Evolutionary conservation across 2,797 vertebrate species (phyloP), one percentile per base, ranked within the genome.

Genomic region (Sebastes iracundus): DNA sequence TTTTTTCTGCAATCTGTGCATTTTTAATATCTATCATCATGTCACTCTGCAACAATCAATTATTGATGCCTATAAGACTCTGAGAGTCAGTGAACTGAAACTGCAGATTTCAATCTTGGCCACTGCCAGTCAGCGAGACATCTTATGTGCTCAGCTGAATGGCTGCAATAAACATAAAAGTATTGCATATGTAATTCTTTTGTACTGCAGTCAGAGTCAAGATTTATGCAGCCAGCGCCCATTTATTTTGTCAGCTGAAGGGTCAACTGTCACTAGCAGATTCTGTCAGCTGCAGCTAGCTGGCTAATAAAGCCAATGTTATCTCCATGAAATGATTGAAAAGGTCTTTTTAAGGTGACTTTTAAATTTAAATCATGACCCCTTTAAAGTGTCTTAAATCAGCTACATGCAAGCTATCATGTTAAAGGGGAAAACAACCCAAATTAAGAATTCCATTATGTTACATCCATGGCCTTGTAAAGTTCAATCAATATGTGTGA

Each of bases 21-120:
- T 62, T 82, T 87, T 75, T 56, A 59, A 69, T 60, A 80, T 67
- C 32, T 42, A 20, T 66, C 28, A 65, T 83, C 63, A 63, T 27
- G 62, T 64, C n/a, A 65, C 65, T 67, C 42, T 27, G 72, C 52
- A 46, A 72, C 23, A 38, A 71, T 77, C 38, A 74, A 53, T 75
- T 76, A 77, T 49, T 74, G 32, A 72, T 52, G 22, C 25, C 10
- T 25, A 49, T 49, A n/a, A 42, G 70, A 27, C 23, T 68, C 28
- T 75, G 18, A 42, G 68, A 78, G 75, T 60, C 49, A 22, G 33
- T 68, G 69, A 82, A 73, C 11, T 86, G 64, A 73, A 71, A 72
- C 23, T 64, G 49, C 63, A 78, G 59, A 80, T 82, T 83, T 76
- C 46, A 55, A 38, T 65, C 35, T 56, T 7, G 2, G 35, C 25